Percentiles rank a stretch among this genome's conserved stretches.
phyloP scores from a whole-genome alignment of 2,113 vertebrate genomes.

The Passer domesticus region DNA sequence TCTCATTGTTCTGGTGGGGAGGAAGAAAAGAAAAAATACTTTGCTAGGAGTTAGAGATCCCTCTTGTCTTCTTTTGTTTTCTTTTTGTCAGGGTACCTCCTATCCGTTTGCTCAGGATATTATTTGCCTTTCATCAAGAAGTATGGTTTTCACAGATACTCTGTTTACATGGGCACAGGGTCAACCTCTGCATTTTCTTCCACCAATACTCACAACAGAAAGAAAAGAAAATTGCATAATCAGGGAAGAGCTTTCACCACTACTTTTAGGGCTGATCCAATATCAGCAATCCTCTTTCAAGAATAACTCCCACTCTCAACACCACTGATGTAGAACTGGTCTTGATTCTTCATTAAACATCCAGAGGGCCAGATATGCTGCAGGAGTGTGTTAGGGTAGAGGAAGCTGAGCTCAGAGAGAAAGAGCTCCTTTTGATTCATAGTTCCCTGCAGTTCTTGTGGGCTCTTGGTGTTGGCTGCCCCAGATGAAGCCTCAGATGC shows the following conservation, averaged over 20 bases:
- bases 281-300: constrained; percentile 53
- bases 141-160: constrained; percentile 23
- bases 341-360: constrained; percentile 4
- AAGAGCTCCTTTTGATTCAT: not conserved
- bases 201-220: constrained; percentile 7
- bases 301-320: constrained; percentile 36
- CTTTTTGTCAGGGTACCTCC: not conserved
- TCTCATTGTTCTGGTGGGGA: not conserved
- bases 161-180: not conserved
- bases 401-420: not conserved
- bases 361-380: not conserved
- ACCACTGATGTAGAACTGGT: not conserved
- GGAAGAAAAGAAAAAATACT: not conserved
- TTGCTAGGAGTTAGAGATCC: not conserved
- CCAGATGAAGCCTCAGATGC: not conserved
- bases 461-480: not conserved
- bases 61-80: not conserved
- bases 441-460: not conserved
- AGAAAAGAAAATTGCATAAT: constrained; percentile 14
- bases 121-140: not conserved
- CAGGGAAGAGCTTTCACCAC: constrained; percentile 12
- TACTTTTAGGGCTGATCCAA: constrained; percentile 9
- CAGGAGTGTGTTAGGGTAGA: not conserved
- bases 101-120: not conserved
- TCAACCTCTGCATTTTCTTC: constrained; percentile 25